These are phyloP conservation scores for Argopecten irradians DNA, from an alignment of 1,140 invertebrate species.

Conservation along the genomic window DNA sequence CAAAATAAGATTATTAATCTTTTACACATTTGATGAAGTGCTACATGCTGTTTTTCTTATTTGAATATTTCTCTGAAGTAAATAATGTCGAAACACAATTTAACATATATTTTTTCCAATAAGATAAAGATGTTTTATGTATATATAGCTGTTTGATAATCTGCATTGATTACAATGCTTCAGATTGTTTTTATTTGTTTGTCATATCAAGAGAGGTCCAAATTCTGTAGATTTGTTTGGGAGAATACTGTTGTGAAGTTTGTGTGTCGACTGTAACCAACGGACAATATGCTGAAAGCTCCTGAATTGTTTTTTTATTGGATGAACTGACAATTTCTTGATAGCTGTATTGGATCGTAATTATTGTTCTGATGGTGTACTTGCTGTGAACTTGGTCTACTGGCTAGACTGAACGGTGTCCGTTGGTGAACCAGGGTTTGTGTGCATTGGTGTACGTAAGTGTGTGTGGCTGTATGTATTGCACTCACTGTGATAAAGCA, in stretches of 20 bases:
- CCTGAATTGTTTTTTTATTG: no score
- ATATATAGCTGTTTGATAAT: background rate
- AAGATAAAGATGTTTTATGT: background rate
- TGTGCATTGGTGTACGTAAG: background rate
- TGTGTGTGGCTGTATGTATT: background rate
- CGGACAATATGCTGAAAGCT: background rate
- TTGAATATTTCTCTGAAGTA: background rate
- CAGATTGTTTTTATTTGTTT: background rate
- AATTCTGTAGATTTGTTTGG: background rate
- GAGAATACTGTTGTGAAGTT: background rate
- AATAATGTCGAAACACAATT: background rate
- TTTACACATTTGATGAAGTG: background rate
- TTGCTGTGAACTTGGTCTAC: background rate
- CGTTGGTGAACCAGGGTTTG: background rate
- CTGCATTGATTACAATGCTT: background rate
- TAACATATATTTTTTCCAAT: background rate
- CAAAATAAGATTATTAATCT: background rate
- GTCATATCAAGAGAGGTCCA: background rate
- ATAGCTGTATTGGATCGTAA: no score
- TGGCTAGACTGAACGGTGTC: background rate
- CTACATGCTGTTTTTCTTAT: background rate
- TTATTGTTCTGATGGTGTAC: no score
- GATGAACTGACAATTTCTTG: no score
- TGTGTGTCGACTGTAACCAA: background rate
- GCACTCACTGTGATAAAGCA: background rate